These are phyloP conservation scores for Erinaceus europaeus DNA, from an alignment of 2,113 vertebrate species.

Conservation along the genomic window DNA sequence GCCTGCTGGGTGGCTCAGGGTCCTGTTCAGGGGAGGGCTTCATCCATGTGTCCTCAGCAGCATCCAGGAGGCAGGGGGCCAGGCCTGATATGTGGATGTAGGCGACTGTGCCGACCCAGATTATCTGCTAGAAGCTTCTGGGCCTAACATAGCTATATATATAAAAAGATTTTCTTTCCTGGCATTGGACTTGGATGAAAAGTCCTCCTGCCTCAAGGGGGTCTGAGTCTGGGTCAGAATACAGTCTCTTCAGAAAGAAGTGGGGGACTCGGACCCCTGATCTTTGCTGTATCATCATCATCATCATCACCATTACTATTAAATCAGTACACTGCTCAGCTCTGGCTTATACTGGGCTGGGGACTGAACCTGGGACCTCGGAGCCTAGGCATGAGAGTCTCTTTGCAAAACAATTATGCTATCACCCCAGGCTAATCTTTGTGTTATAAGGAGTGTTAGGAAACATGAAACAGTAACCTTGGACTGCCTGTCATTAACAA, in stretches of 20 bases:
- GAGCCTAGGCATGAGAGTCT: too few species aligned
- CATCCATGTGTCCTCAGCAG: too few species aligned
- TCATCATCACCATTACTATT: too few species aligned
- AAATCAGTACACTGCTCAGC: too few species aligned
- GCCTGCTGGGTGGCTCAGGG: too few species aligned
- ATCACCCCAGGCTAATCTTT: background rate
- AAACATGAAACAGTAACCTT: background rate
- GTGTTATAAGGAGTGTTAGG: background rate
- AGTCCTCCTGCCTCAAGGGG: background rate
- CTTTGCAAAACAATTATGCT: too few species aligned
- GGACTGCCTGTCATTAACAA: background rate
- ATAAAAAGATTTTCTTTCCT: background rate
- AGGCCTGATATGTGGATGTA: background rate
- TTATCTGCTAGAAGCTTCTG: background rate
- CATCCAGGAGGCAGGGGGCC: background rate
- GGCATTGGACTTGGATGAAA: background rate
- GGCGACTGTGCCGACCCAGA: slow-evolving; percentile 15
- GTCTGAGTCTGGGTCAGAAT: slow-evolving; percentile 10
- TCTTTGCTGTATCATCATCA: too few species aligned
- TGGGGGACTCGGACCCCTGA: background rate
- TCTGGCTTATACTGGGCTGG: too few species aligned
- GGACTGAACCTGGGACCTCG: too few species aligned
- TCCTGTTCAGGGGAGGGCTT: slow-evolving; percentile 25
- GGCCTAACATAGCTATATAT: background rate
- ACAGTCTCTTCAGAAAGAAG: background rate